These are phyloP conservation scores for Microcebus lehilahytsara DNA, from an alignment of 2,113 vertebrate genomes.

Conservation along the genomic window DNA sequence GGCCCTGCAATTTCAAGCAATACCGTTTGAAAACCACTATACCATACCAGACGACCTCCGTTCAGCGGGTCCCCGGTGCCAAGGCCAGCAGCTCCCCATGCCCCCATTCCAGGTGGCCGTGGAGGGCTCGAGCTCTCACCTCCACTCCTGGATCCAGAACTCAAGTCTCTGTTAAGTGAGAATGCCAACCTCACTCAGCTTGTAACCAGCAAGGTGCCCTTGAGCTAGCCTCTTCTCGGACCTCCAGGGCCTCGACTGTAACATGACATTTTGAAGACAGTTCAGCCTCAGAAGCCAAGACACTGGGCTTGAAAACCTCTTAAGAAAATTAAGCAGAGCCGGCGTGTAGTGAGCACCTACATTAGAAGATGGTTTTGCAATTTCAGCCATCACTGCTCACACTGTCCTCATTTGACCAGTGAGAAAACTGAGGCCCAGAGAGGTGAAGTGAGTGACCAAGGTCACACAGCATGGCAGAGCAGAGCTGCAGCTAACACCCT, in stretches of 20 bases:
- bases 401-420: not conserved
- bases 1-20: not conserved
- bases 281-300: not conserved
- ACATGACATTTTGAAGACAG: not conserved
- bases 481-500: not conserved
- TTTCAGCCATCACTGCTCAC: not conserved
- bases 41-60: not conserved
- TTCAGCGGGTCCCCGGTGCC: not conserved
- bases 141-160: not conserved
- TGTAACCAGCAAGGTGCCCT: not conserved
- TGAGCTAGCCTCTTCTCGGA: not conserved
- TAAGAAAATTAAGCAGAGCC: conserved; percentile 38
- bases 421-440: conserved; percentile 32
- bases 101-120: not conserved
- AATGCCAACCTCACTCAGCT: not conserved
- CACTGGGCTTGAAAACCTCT: not conserved
- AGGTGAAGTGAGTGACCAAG: not conserved
- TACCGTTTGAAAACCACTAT: not conserved
- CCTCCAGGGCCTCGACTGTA: not conserved
- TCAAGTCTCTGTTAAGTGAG: not conserved
- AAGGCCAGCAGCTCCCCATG: not conserved
- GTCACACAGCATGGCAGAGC: not conserved
- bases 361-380: not conserved
- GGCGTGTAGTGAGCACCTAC: accelerated
- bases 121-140: not conserved